Evolutionary conservation across 2,888 invertebrate species (phyloP), one percentile per base, ranked within the genome.

Genomic region (Erebia aethiops): DNA sequence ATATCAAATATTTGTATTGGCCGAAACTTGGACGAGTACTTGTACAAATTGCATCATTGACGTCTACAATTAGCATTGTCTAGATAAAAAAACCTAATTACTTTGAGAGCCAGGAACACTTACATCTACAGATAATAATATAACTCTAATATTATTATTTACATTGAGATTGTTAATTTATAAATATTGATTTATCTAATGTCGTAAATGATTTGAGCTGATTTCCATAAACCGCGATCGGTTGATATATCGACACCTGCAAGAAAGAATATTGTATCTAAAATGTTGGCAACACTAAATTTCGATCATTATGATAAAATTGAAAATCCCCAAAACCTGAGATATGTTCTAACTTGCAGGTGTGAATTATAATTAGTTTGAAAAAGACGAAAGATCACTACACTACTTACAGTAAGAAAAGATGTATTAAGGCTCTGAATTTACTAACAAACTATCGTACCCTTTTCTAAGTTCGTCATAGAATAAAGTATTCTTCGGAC

Each of bases 41-140:
- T 18, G 16, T 49, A 89, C 86, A 90, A 88, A 90, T 89, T 86
- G 87, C 83, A 86, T 83, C 84, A 83, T 84, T 86, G 79, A 81
- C 77, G 77, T 82, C 80, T 81, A 82, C 77, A 82, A 81, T 21
- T 87, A 87, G 81, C 84, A 84, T 85, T 90, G 84, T 86, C 87
- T 90, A 89, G 88, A 87, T 86, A 87, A 88, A 87, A 76, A 75
- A 76, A 52, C 86, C 86, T 90, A 90, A 91, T 91, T 92, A 92
- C 93, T 92, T 93, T 92, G 92, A 92, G 93, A 93, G 93, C 93
- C 93, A 88, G 92, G 91, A 92, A 90, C 85, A 84, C 91, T 91
- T 92, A 92, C 75, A 81, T 75, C 88, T 91, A 90, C 76, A 82
- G 83, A 83, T 14, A 62, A 49, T 62, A 62, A 62, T 46, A 18